Evolutionary conservation across 2,797 vertebrate species (phyloP), one percentile per base, ranked within the genome.

Genomic region (Eupleurogrammus muticus): DNA sequence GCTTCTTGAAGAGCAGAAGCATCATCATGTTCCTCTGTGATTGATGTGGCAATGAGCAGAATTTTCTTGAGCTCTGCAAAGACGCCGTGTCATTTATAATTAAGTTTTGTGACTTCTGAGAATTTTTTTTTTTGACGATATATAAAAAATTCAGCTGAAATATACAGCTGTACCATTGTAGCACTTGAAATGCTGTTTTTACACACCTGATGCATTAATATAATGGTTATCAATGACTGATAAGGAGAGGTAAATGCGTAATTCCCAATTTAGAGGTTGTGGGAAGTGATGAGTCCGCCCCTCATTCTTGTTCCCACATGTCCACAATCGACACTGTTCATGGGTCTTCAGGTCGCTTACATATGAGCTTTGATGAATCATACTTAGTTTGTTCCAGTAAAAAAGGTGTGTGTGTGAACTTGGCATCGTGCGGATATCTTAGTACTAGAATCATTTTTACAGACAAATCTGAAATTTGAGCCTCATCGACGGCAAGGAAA

Each of bases 251-350:
- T 44, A 17, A 44, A 17, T 7, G 34, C 54, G 40, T 21, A 46
- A 48, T 9, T 62, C n/a, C 21, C 5, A 2, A 35, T 3, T n/a
- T 23, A 23, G 14, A 16, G 24, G 35, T 44, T 34, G 38, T 53
- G 4, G 12, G 38, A 24, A 2, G 28, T 12, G 5, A 21, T 10
- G 14, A 5, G 34, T 9, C 13, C 20, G 12, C 19, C 20, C 34
- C 9, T 24, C 34, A 5, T 63, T 21, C 14, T 50, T 49, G 58
- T 61, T 61, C 40, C 40, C 40, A 44, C 40, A 44, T 44, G 40
- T 44, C 16, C 16, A 17, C 40, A 44, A 44, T 44, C 5, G 2
- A 17, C 40, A 44, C 40, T 44, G 40, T 17, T 44, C 16, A 44
- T 44, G 1, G 40, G 40, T 17, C 14, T 44, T 44, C 40, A 44